Evolutionary conservation across 1,140 invertebrate species (phyloP).

Genomic region (Euschistus heros): DNA sequence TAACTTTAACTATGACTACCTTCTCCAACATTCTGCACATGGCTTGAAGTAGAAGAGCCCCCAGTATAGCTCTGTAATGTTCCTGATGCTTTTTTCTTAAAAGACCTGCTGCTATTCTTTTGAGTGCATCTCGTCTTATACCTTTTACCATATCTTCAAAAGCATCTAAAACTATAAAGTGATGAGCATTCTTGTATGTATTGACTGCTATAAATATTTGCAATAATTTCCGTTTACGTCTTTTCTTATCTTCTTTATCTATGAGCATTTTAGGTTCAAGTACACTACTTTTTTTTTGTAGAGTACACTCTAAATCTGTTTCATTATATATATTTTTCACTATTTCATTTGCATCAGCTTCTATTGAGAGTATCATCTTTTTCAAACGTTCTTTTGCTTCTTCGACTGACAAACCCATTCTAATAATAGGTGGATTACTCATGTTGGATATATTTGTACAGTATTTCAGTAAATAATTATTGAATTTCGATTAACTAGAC

Average conservation of each 20-base stretch:
- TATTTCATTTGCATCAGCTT: background rate
- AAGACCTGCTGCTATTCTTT: background rate
- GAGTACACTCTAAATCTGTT: background rate
- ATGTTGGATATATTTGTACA: background rate
- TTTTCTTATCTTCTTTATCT: background rate
- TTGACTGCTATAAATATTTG: background rate
- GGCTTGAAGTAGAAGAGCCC: background rate
- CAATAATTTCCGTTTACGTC: too few species aligned
- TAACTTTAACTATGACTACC: background rate
- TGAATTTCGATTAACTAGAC: too few species aligned
- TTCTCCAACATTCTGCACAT: background rate
- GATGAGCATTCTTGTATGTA: background rate
- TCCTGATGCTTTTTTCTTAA: background rate
- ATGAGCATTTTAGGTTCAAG: background rate
- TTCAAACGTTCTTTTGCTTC: conserved; percentile 1
- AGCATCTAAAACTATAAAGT: background rate
- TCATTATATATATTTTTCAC: background rate
- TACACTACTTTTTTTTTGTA: background rate
- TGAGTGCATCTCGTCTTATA: background rate
- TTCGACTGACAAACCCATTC: background rate
- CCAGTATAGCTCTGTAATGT: background rate
- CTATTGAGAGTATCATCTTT: background rate
- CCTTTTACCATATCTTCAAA: background rate
- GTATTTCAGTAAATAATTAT: too few species aligned
- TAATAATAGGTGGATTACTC: background rate